Conservation (phyloP, 2,888 invertebrate genomes). For the Tipula confusa region DNA sequence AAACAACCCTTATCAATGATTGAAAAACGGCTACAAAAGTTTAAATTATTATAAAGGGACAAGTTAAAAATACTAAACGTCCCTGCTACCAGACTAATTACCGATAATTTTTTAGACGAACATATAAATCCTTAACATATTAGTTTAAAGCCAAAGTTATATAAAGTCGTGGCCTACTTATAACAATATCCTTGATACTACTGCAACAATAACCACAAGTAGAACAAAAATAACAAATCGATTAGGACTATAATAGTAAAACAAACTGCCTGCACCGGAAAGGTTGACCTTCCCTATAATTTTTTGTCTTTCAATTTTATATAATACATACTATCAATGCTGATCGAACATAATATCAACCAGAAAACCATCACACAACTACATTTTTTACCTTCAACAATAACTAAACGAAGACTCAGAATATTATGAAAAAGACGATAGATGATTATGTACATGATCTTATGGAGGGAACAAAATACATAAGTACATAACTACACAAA, state of each 20-base stretch:
- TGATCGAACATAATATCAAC: background rate
- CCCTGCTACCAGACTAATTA: too few relatives aligned
- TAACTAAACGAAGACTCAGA: background rate
- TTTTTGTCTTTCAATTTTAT: background rate
- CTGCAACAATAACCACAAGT: background rate
- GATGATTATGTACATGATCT: background rate
- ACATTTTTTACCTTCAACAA: background rate
- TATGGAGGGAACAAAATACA: background rate
- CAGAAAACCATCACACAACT: background rate
- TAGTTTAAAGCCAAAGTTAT: too few relatives aligned
- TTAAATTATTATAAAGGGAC: too few relatives aligned
- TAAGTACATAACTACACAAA: background rate
- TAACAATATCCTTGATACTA: background rate
- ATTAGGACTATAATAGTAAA: background rate
- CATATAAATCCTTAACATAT: too few relatives aligned
- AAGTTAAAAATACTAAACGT: too few relatives aligned
- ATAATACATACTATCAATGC: background rate
- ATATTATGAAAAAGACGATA: background rate
- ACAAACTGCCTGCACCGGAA: background rate
- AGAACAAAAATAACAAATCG: background rate
- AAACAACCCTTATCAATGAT: too few relatives aligned
- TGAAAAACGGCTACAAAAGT: too few relatives aligned
- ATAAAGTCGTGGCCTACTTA: too few relatives aligned
- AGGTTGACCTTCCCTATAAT: background rate
- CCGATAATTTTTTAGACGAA: too few relatives aligned